phyloP scores from a whole-genome alignment of 2,797 vertebrate genomes.

The Hephaestus fuliginosus region DNA sequence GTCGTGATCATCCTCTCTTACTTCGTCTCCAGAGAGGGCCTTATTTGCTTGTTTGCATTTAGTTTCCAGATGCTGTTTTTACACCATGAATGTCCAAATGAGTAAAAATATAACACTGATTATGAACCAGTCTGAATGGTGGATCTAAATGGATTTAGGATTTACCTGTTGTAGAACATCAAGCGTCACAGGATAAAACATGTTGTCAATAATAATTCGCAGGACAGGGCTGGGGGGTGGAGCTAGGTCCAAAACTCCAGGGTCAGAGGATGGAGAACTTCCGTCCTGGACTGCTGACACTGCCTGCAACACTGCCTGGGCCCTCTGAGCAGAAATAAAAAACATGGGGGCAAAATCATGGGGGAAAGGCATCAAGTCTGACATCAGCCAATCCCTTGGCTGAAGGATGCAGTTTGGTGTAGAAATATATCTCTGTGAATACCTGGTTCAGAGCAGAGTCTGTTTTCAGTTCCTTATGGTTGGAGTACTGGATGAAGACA shows the following conservation, averaged over 20 bases:
- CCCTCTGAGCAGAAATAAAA: conserved; percentile 84
- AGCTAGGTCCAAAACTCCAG: conserved; percentile 91
- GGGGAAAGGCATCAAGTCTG: background rate
- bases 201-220: conserved; percentile 99
- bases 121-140: too few relatives aligned
- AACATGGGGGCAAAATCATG: background rate
- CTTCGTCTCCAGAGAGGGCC: background rate
- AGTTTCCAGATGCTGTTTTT: background rate
- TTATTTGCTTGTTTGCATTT: background rate
- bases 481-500: conserved; percentile 98
- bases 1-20: background rate
- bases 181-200: conserved; percentile 99
- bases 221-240: conserved; percentile 97
- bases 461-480: conserved; percentile 98
- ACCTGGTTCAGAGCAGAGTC: conserved; percentile 99
- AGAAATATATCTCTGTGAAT: background rate
- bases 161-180: conserved; percentile 98
- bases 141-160: background rate
- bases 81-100: background rate
- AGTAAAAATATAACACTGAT: background rate
- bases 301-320: conserved; percentile 96
- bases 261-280: conserved; percentile 92
- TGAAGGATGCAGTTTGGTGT: background rate
- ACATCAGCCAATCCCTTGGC: background rate
- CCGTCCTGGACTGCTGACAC: conserved; percentile 97